Evolutionary conservation across 2,888 invertebrate genomes (phyloP), one percentile per base, ranked within the genome.

Genomic region (Chelonus formosanus): DNA sequence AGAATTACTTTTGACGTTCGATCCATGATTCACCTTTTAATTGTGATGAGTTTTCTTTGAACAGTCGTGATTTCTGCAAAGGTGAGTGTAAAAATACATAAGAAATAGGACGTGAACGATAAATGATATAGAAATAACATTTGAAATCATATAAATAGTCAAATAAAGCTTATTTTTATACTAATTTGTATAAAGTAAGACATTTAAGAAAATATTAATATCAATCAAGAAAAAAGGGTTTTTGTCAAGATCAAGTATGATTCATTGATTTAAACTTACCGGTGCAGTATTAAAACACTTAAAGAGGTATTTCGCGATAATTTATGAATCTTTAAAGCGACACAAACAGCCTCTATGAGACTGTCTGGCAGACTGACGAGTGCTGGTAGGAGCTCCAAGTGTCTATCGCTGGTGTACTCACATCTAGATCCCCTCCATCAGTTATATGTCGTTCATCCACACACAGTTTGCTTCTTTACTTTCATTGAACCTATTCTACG

Each of bases 1-100:
- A 91, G 80, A 76, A 90, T 85, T 74, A 85, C 84, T 80, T 85
- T 87, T 52, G 88, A 86, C 74, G 88, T 87, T 77, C 86, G 86
- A 78, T 89, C 89, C 85, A 88, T 86, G 56, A 65, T 65, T 62
- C 60, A 32, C 36, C 57, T 10, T n/a, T 58, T 36, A 44, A 20
- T 54, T 57, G 20, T 20, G 20, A 20, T 5, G 44, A 63, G 31
- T 48, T 55, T 20, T 36, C 7, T 53, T 8, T 59, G 2, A 5
- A 3, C n/a, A 8, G 8, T 5, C 52, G 52, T 20, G 36, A 48
- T 34, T 58, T 8, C 48, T 45, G 5, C 34, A 35, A 48, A 54
- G 54, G 54, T 36, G 54, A n/a, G 31, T 20, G 20, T 20, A 20
- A 20, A 20, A 20, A 20, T 20, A 6, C 36, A 54, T 31, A 34